Base-by-base conservation (phyloP, 2,888 invertebrate genomes). In the Germaria angustata region DNA sequence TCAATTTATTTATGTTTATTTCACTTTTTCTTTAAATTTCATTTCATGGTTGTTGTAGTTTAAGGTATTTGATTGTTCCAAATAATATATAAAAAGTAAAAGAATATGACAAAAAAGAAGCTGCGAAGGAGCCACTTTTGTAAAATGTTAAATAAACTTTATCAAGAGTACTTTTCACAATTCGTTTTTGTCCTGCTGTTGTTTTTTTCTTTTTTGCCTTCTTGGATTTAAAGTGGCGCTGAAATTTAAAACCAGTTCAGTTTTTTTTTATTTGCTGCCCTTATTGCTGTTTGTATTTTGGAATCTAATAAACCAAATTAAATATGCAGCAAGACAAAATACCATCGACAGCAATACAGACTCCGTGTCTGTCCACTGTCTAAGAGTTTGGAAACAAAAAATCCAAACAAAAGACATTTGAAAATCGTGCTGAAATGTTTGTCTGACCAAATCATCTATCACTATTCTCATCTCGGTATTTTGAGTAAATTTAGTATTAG, bases 201-300 rank as follows among this genome's bases (percentile, higher is more conserved):
- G 28, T 24, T 24, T 59, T 57, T 73, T 49, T 24, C 17, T 57
- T 34, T 72, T 22, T 59, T 65, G 22, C 4, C 2, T 13, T 28
- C 8, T 34, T 1, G 2, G n/a, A 44, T 63, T 77, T 71, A 65
- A 80, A 80, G 80, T 80, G 80, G 80, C 80, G 80, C 75, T 80
- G 80, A 80, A 80, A 80, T 69, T 80, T 65, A 65, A 80, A 80
- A 80, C 80, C 75, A 75, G 75, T 65, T 71, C 49, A 65, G 69
- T 77, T 61, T 77, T 61, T 73, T 59, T 22, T 44, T 20, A 59
- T 71, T 63, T 55, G 24, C 22, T 71, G 11, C 11, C 24, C 15
- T 36, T 63, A 32, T 73, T 75, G 32, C 63, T 65, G 57, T 59
- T 13, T 39, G 8, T 61, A 17, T 63, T 69, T 57, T 46, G 75